Evolutionary conservation across 1,140 invertebrate genomes (phyloP).

Genomic region (Leucophenga varia): DNA sequence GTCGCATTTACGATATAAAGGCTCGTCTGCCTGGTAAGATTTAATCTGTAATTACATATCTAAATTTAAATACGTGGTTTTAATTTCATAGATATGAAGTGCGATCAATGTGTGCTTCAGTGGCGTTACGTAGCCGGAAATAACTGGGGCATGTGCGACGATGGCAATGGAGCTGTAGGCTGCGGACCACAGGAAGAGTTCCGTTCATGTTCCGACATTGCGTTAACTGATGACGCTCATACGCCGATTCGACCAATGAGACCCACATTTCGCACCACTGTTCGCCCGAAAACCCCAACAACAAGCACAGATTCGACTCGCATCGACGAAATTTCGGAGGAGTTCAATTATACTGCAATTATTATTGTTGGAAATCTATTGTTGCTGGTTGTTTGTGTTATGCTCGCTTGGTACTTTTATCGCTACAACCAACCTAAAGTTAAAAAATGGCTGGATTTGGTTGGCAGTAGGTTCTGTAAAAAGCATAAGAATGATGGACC

Average conservation of each 20-base stretch:
- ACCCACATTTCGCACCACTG: conserved; percentile 27
- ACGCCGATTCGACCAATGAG: conserved; percentile 25
- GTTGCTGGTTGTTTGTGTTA: conserved; percentile 58
- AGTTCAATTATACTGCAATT: conserved; percentile 50
- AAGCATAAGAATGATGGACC: not conserved
- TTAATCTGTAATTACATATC: not conserved
- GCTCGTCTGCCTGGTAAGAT: conserved; percentile 66
- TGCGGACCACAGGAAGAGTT: conserved; percentile 88
- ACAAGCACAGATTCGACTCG: conserved; percentile 7
- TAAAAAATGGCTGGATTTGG: conserved; percentile 5
- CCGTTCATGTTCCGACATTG: conserved; percentile 79
- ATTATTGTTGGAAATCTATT: conserved; percentile 57
- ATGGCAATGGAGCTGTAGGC: conserved; percentile 72
- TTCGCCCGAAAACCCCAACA: conserved; percentile 15
- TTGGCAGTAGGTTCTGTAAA: conserved; percentile 4
- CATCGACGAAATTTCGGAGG: conserved; percentile 15
- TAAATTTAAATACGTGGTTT: not conserved
- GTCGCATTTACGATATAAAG: conserved; percentile 74
- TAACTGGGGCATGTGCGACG: conserved; percentile 74
- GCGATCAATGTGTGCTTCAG: conserved; percentile 77
- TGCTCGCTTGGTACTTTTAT: conserved; percentile 57
- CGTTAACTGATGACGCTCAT: conserved; percentile 62
- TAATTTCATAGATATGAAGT: conserved; percentile 59
- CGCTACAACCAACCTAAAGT: conserved; percentile 51
- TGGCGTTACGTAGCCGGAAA: conserved; percentile 82